Evolutionary conservation across 2,113 vertebrate species (phyloP).

Genomic region (Oncorhynchus nerka): DNA sequence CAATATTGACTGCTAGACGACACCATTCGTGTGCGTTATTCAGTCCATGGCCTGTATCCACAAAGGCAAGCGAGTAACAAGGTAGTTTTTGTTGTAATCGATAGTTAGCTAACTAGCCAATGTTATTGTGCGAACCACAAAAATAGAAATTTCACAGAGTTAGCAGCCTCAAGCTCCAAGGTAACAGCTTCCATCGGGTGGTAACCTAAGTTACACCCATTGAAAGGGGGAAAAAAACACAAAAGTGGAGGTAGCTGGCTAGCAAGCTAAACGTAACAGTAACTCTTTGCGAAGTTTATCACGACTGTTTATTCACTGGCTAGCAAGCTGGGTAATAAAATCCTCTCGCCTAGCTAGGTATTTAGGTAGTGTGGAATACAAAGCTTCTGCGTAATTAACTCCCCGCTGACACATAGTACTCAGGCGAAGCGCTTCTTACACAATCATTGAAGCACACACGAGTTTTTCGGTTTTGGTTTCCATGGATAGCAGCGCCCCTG

Average conservation of each 20-base stretch:
- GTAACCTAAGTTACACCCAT: slow-evolving; percentile 24
- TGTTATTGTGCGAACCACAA: slow-evolving; percentile 45
- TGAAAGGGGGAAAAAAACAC: not conserved
- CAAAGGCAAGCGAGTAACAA: slow-evolving; percentile 68
- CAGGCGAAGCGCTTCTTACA: not conserved
- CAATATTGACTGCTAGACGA: slow-evolving; percentile 46
- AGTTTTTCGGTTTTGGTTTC: slow-evolving; percentile 39
- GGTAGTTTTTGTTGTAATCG: slow-evolving; percentile 47
- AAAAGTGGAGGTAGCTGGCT: not conserved
- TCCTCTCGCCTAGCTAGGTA: slow-evolving; percentile 24
- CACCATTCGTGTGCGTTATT: slow-evolving; percentile 44
- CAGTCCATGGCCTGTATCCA: slow-evolving; percentile 71
- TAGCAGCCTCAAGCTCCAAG: no score
- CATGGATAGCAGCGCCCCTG: slow-evolving; percentile 51
- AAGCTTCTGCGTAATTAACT: slow-evolving; percentile 13
- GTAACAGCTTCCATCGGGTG: no score
- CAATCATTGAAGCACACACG: slow-evolving; percentile 20
- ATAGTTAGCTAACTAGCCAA: not conserved
- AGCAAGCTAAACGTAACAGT: slow-evolving; percentile 5
- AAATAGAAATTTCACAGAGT: slow-evolving; percentile 42
- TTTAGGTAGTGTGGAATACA: slow-evolving; percentile 30
- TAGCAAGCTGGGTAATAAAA: slow-evolving; percentile 36
- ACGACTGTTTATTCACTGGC: slow-evolving; percentile 45
- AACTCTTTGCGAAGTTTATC: slow-evolving; percentile 26
- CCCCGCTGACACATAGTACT: slow-evolving; percentile 8